Conservation (phyloP, 2,888 invertebrate genomes). For the Hemicrepidius hirtus region DNA sequence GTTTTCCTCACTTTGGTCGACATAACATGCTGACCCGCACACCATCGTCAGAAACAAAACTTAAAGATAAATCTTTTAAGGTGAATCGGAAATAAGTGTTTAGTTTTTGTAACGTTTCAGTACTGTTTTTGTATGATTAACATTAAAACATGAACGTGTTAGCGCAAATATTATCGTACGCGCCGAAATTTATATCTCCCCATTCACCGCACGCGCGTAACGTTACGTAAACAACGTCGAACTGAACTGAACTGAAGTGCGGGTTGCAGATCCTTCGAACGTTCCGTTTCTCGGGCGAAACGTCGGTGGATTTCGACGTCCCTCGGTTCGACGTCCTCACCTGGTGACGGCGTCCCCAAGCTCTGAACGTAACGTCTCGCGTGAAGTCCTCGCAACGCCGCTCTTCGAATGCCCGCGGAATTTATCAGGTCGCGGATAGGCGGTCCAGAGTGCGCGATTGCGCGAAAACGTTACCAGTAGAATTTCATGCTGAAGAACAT, state of each 20-base stretch:
- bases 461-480: constrained; percentile 68
- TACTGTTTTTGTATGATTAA: constrained; percentile 13
- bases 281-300: constrained; percentile 39
- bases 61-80: constrained; percentile 5
- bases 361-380: constrained; percentile 49
- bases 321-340: constrained; percentile 65
- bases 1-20: constrained; percentile 23
- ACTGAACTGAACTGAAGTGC: constrained; percentile 54
- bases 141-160: constrained; percentile 15
- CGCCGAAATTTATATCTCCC: constrained; percentile 48
- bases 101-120: background rate
- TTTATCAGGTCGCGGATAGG: constrained; percentile 66
- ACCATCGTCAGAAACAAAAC: constrained; percentile 10
- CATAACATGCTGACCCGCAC: constrained; percentile 28
- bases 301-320: constrained; percentile 48
- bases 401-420: constrained; percentile 65
- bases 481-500: constrained; percentile 63
- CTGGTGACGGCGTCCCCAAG: constrained; percentile 60
- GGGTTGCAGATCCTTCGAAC: constrained; percentile 53
- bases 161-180: constrained; percentile 32
- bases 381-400: constrained; percentile 62
- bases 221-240: constrained; percentile 32
- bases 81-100: background rate
- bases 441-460: constrained; percentile 66
- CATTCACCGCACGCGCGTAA: constrained; percentile 23